A percentile compares a stretch with the other conserved stretches of the same genome.
phyloP scores from a whole-genome alignment of 2,797 vertebrate genomes.

The Danio aesculapii region DNA sequence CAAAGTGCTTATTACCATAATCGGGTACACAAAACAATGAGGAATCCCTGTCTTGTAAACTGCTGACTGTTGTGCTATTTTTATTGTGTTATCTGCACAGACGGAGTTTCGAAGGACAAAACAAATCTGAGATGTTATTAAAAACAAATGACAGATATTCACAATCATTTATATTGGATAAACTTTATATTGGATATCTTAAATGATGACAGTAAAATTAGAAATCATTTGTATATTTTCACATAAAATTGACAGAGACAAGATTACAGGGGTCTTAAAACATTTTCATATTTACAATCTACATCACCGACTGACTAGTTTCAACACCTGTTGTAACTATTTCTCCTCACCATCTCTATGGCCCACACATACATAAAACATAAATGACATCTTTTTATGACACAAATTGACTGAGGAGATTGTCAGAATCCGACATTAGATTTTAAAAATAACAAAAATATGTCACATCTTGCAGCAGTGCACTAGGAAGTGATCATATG shows the following conservation, averaged over 20 bases:
- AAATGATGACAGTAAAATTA: neutral
- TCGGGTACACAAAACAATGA: slow-evolving; percentile 61
- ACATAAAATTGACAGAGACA: neutral
- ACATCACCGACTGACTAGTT: neutral
- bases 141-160: neutral
- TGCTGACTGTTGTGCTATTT: slow-evolving; percentile 2
- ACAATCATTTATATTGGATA: neutral
- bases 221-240: neutral
- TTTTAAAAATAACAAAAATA: neutral
- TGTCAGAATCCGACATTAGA: neutral
- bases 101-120: neutral
- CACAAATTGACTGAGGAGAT: neutral
- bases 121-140: neutral
- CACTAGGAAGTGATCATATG: neutral
- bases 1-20: slow-evolving; percentile 53
- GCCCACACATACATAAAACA: neutral
- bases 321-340: neutral
- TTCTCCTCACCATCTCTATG: neutral
- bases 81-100: slow-evolving; percentile 10
- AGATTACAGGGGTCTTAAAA: neutral
- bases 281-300: neutral
- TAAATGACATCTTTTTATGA: neutral
- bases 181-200: neutral
- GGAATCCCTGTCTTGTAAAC: slow-evolving; percentile 61
- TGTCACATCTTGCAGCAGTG: neutral